Evolutionary conservation across 2,113 vertebrate genomes (phyloP), one percentile per base, ranked within the genome.

Genomic region (Syngnathus typhle): DNA sequence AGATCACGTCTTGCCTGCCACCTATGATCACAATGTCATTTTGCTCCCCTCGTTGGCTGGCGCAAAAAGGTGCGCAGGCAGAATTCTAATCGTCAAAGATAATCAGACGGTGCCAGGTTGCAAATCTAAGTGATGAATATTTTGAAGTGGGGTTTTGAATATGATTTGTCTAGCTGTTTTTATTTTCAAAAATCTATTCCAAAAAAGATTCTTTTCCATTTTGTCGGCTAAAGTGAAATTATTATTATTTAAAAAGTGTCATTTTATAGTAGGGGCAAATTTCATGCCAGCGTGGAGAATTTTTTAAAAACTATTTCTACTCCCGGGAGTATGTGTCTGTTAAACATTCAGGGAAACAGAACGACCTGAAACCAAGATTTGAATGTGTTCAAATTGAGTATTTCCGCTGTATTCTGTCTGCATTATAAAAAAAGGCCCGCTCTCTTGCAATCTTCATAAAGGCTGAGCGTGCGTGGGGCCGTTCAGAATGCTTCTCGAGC

Each of bases 51-150:
- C 78, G 84, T 78, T 76, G 80, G 77, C 82, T 69, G 72, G 75
- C 72, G 76, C 77, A 77, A 84, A 89, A 89, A 88, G 83, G 81
- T 84, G 85, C 79, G 83, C 74, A 76, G 87, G 83, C 74, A 76
- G 87, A 90, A 91, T 91, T 89, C 85, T 89, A 91, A 91, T 91
- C 84, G 87, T 90, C 89, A 88, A 90, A 90, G 89, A 88, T 88
- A 88, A 90, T 90, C 83, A 85, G 83, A 76, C 73, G 61, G 73
- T 62, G 64, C 65, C 70, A 43, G 54, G 75, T 80, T 75, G 68
- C 13, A 36, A 18, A 58, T 36, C 27, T 0, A 15, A 16, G 15
- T 1, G 44, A 47, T 47, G 44, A 15, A 47, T 46, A 5, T 16
- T 46, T 46, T 46, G 15, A 15, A 47, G 44, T 47, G 5, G 5